Conservation (phyloP, 2,888 invertebrate genomes). For the Serrognathus titanus region DNA sequence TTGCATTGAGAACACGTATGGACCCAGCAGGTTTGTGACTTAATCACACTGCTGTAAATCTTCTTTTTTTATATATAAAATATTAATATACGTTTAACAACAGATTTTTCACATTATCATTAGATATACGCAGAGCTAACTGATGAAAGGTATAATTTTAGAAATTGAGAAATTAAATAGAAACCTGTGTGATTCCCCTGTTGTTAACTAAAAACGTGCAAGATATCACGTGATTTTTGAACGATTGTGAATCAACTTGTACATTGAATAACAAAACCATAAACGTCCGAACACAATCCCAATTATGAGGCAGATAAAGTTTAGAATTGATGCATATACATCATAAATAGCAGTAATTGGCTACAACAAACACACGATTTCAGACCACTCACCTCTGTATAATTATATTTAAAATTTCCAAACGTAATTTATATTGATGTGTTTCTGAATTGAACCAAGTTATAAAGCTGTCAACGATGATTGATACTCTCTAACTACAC, state of each 20-base stretch:
- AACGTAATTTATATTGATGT: conserved; percentile 42
- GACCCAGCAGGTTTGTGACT: too few species aligned
- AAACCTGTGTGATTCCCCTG: too few species aligned
- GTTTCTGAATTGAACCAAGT: conserved; percentile 41
- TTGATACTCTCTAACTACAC: conserved; percentile 41
- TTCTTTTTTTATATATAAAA: too few species aligned
- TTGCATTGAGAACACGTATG: too few species aligned
- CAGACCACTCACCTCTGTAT: conserved; percentile 33
- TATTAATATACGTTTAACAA: too few species aligned
- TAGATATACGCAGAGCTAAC: too few species aligned
- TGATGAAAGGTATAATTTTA: too few species aligned
- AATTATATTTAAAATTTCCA: conserved; percentile 41
- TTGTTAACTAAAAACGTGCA: too few species aligned
- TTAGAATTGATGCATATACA: conserved; percentile 23
- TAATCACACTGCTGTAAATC: too few species aligned
- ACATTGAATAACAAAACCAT: background rate
- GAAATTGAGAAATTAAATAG: too few species aligned
- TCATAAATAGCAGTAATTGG: conserved; percentile 35
- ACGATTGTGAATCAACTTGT: background rate
- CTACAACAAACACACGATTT: conserved; percentile 35
- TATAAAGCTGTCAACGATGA: conserved; percentile 43
- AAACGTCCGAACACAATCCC: background rate
- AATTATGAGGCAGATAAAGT: conserved; percentile 26
- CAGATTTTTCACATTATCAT: too few species aligned
- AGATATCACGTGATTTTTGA: too few species aligned